Evolutionary conservation across 2,888 invertebrate genomes (phyloP), one percentile per base, ranked within the genome.

Genomic region (Drosophila neonasuta): DNA sequence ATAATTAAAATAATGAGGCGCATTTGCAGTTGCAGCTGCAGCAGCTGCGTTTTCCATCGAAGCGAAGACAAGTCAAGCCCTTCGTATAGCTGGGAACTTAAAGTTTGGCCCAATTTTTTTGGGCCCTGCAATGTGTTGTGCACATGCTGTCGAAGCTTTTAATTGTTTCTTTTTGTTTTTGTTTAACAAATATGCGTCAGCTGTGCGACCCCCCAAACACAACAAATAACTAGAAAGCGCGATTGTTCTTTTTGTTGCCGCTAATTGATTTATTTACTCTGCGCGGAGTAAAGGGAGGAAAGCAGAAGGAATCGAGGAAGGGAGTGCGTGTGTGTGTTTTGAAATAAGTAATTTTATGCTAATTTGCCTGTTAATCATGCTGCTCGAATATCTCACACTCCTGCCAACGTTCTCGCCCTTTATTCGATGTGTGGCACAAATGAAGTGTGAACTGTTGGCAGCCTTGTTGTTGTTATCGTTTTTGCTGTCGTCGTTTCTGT

Each of bases 1-100:
- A 83, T 83, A 85, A 83, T 83, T 87, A 85, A 85, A 87, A 78
- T 83, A 83, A 87, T 83, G 87, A 67, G 80, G 63, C 75, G 81
- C 48, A 55, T 61, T 55, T 71, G 63, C 17, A 56, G 52, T 45
- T 73, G 66, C 58, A 60, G 17, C 49, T 55, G 56, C 49, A 59
- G 39, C 86, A 77, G 77, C 82, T 87, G 85, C 44, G 61, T 69
- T 79, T 79, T 82, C 81, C 82, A 79, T 86, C 82, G 24, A 15
- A 41, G 34, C 34, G 29, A 76, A 61, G 75, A 82, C 6, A 24
- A 24, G 71, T 52, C 24, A 44, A 57, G 49, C 70, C 45, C 36
- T 42, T 6, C 42, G 58, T 32, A 46, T 13, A 11, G 64, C 39
- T 77, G 78, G 65, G 74, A 63, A 74, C 74, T 77, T 49, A 1